These are phyloP conservation scores for Plutomurus gul DNA, from an alignment of 1,140 invertebrate genomes.

Conservation along the genomic window DNA sequence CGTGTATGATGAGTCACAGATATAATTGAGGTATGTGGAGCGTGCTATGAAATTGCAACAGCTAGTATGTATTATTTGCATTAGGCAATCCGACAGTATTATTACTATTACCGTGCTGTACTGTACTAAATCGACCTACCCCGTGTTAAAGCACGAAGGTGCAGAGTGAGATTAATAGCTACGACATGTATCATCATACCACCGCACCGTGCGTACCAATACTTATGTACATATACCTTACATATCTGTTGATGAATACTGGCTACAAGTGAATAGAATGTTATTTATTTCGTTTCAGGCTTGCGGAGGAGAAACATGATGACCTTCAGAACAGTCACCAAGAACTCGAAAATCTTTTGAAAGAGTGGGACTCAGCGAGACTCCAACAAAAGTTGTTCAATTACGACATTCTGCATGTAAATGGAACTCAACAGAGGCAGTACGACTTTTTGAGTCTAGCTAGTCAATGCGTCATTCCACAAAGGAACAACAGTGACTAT, in stretches of 20 bases:
- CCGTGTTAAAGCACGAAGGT: too few relatives aligned
- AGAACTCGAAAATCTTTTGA: background rate
- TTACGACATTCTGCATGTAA: background rate
- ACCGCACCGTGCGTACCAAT: too few relatives aligned
- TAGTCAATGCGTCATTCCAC: slow-evolving; percentile 1
- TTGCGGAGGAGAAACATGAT: slow-evolving; percentile 19
- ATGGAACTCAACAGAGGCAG: background rate
- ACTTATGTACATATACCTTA: background rate
- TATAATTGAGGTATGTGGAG: too few relatives aligned
- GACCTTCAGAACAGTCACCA: slow-evolving; percentile 22
- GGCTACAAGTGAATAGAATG: too few relatives aligned
- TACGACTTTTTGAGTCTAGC: background rate
- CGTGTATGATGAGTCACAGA: too few relatives aligned
- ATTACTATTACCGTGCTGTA: too few relatives aligned
- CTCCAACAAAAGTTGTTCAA: slow-evolving; percentile 20
- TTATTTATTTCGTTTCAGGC: background rate
- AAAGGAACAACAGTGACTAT: background rate
- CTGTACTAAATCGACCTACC: too few relatives aligned
- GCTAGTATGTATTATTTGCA: too few relatives aligned
- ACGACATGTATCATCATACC: too few relatives aligned
- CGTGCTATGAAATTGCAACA: too few relatives aligned
- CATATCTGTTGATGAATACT: background rate
- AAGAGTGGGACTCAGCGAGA: slow-evolving; percentile 16
- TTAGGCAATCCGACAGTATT: too few relatives aligned
- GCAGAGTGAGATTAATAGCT: too few relatives aligned